Conservation (phyloP, 2,113 vertebrate genomes). For the Bombycilla garrulus region DNA sequence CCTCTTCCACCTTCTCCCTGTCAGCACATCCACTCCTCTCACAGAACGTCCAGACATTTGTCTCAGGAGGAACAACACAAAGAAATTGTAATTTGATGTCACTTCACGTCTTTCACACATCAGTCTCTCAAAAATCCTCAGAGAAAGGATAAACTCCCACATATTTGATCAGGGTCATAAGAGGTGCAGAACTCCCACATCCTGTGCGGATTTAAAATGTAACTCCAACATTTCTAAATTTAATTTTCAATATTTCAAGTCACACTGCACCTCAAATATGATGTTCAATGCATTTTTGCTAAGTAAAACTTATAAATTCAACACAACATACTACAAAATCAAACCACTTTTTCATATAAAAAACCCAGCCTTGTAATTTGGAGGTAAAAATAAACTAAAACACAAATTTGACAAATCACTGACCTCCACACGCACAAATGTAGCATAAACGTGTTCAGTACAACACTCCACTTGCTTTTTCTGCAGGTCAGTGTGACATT, state of each 20-base stretch:
- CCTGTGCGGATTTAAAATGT: background rate
- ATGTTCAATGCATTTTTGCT: background rate
- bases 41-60: background rate
- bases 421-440: background rate
- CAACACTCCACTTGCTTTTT: background rate
- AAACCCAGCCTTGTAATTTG: background rate
- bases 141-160: background rate
- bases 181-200: background rate
- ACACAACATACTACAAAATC: background rate
- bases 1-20: background rate
- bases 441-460: background rate
- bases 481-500: background rate
- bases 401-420: background rate
- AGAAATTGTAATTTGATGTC: background rate
- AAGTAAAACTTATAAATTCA: background rate
- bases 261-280: background rate
- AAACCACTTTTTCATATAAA: background rate
- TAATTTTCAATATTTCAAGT: background rate
- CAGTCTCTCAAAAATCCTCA: background rate
- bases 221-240: background rate
- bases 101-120: background rate
- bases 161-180: background rate
- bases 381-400: background rate
- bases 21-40: background rate
- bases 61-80: background rate